A percentile compares a stretch with the other conserved stretches of the same genome.
Conservation (phyloP, 1,140 invertebrate genomes). For the Limonius californicus region DNA sequence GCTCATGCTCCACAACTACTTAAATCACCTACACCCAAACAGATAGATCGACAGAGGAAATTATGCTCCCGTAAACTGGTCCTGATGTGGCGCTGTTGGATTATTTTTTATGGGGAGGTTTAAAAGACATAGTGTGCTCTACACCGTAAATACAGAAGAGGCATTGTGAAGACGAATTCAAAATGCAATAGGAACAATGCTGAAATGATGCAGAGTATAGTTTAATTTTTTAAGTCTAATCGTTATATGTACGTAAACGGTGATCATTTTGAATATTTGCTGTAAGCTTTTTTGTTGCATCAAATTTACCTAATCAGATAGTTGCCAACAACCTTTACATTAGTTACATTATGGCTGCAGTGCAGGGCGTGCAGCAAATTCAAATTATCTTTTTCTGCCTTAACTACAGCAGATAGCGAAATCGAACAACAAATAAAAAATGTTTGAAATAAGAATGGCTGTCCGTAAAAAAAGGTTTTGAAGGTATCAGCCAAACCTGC, state of each 20-base stretch:
- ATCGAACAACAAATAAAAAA: too few species aligned
- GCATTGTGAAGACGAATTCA: background rate
- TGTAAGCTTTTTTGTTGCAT: background rate
- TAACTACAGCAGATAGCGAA: too few species aligned
- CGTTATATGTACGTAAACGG: background rate
- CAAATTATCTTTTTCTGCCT: background rate
- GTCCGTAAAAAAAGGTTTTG: background rate
- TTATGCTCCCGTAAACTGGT: background rate
- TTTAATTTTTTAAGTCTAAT: background rate
- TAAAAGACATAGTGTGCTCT: background rate
- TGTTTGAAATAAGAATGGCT: too few species aligned
- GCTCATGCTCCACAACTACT: conserved; percentile 34
- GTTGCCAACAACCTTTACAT: too few species aligned
- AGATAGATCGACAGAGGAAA: background rate
- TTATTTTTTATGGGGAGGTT: too few species aligned
- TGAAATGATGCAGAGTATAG: too few species aligned
- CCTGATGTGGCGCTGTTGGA: background rate
- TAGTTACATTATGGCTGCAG: too few species aligned
- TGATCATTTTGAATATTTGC: background rate
- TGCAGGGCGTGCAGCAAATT: background rate
- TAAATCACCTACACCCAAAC: background rate
- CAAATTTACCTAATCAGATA: too few species aligned
- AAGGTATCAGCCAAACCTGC: background rate
- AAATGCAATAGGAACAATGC: background rate
- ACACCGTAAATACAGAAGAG: background rate